phyloP scores from a whole-genome alignment of 2,113 vertebrate species.

The Apteryx mantelli region DNA sequence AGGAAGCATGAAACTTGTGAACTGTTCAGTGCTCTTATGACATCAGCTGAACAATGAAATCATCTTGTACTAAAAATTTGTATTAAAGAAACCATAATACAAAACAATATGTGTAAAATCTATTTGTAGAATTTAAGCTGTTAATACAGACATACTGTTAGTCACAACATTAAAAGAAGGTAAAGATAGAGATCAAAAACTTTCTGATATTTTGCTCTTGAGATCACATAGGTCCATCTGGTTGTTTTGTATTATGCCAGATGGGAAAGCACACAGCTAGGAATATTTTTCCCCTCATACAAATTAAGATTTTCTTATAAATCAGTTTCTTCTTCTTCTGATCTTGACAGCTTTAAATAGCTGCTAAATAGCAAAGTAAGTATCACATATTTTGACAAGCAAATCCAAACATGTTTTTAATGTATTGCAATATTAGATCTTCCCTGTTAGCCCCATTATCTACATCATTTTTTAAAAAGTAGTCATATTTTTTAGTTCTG shows the following conservation, averaged over 20 bases:
- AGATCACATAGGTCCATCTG: background rate
- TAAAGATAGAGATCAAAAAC: constrained; percentile 12
- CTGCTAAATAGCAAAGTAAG: constrained; percentile 15
- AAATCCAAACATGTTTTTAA: background rate
- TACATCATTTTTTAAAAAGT: background rate
- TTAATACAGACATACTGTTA: constrained; percentile 17
- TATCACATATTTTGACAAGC: constrained; percentile 29
- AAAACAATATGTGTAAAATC: constrained; percentile 40
- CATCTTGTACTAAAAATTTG: constrained; percentile 42
- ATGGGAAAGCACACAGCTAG: background rate
- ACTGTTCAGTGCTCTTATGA: constrained; percentile 75
- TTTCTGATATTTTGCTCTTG: constrained; percentile 3
- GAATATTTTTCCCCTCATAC: background rate
- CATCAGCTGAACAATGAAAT: constrained; percentile 55
- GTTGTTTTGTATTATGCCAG: background rate
- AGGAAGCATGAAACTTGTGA: constrained; percentile 94
- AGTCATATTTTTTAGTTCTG: background rate
- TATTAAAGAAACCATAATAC: constrained; percentile 10
- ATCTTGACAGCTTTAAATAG: constrained; percentile 45
- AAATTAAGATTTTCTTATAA: background rate
- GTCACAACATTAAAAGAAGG: constrained; percentile 62
- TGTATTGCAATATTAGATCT: background rate
- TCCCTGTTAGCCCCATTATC: background rate
- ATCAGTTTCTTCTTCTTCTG: background rate
- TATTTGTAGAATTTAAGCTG: constrained; percentile 40